These are phyloP conservation scores for Cirrhinus molitorella DNA, from an alignment of 2,797 vertebrate genomes.

Conservation along the genomic window DNA sequence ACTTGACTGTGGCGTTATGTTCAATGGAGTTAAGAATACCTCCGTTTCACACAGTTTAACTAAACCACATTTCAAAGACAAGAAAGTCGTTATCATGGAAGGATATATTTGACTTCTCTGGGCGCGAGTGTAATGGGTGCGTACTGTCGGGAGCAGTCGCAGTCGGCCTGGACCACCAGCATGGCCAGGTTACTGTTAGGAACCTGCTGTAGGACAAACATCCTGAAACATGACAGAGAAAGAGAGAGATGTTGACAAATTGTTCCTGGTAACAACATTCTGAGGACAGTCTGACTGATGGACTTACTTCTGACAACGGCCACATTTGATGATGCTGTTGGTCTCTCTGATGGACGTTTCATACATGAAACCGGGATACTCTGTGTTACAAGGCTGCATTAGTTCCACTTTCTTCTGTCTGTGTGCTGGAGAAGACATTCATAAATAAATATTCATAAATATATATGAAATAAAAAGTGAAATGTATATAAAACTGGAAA, in stretches of 20 bases:
- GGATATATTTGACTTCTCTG: conserved; percentile 98
- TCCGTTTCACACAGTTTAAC: background rate
- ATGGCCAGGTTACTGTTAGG: conserved; percentile 88
- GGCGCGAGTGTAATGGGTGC: conserved; percentile 81
- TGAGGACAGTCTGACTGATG: background rate
- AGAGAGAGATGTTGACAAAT: background rate
- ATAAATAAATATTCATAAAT: background rate
- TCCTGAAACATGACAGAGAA: conserved; percentile 67
- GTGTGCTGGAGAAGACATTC: conserved; percentile 80
- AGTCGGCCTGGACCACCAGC: conserved; percentile 86
- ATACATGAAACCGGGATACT: conserved; percentile 89
- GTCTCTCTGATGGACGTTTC: conserved; percentile 86
- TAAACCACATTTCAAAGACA: background rate
- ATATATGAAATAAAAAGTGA: background rate
- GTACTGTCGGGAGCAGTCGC: conserved; percentile 88
- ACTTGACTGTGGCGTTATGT: conserved; percentile 96
- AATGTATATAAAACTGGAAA: background rate
- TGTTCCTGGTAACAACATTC: background rate
- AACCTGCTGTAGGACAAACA: conserved; percentile 92
- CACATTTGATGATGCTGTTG: conserved; percentile 90
- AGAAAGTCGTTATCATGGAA: conserved; percentile 62
- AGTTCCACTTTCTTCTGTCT: conserved; percentile 88
- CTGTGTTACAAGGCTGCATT: conserved; percentile 90
- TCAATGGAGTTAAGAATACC: conserved; percentile 75
- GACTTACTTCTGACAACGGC: conserved; percentile 91